phyloP scores from a whole-genome alignment of 2,797 vertebrate genomes.

The Propithecus deckenii region DNA sequence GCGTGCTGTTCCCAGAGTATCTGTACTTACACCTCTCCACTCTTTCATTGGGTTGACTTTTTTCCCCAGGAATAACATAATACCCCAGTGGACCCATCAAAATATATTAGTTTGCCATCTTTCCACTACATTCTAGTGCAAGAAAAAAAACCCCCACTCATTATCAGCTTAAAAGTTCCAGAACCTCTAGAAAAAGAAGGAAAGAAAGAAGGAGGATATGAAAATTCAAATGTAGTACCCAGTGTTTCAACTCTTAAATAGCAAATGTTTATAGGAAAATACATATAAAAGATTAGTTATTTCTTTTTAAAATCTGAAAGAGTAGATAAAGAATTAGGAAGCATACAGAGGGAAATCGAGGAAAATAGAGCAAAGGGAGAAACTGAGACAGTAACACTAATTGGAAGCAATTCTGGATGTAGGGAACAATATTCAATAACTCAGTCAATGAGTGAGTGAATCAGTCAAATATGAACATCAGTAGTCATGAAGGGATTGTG shows the following conservation, averaged over 20 bases:
- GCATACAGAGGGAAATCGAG: not conserved
- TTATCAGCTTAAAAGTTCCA: not conserved
- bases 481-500: not conserved
- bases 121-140: not conserved
- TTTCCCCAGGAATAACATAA: not conserved
- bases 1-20: not conserved
- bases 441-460: not conserved
- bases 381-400: not conserved
- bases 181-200: not conserved
- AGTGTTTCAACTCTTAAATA: not conserved
- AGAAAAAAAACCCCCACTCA: not conserved
- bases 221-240: not conserved
- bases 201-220: not conserved
- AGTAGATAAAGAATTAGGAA: not conserved
- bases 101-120: not conserved
- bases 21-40: not conserved
- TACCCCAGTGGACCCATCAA: not conserved
- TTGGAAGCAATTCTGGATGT: not conserved
- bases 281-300: not conserved
- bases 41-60: not conserved
- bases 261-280: not conserved
- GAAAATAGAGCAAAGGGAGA: not conserved
- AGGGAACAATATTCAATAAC: not conserved
- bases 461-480: not conserved
- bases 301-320: not conserved